These are phyloP conservation scores for Pachyramphus minor DNA, from an alignment of 2,113 vertebrate species.

Conservation along the genomic window DNA sequence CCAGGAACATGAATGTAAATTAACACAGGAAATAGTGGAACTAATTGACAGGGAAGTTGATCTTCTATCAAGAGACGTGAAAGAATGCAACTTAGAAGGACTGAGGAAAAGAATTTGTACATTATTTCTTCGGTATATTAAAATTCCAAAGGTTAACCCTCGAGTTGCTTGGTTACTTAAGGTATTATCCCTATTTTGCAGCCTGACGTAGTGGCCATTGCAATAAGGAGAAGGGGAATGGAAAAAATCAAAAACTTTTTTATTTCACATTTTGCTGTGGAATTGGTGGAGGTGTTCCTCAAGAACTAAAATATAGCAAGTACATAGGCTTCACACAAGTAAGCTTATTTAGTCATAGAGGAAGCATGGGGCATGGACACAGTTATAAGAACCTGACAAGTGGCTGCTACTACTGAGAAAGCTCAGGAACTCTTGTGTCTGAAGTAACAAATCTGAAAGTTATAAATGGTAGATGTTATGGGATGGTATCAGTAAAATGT, in stretches of 20 bases:
- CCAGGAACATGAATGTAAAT: slow-evolving; percentile 86
- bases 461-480: background rate
- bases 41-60: slow-evolving; percentile 89
- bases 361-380: background rate
- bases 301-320: background rate
- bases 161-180: slow-evolving; percentile 79
- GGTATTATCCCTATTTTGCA: slow-evolving; percentile 71
- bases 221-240: background rate
- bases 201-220: background rate
- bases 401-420: background rate
- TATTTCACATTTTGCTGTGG: background rate
- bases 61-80: slow-evolving; percentile 81
- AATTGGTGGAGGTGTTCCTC: background rate
- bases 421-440: background rate
- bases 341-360: background rate
- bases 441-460: background rate
- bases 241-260: background rate
- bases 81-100: slow-evolving; percentile 81
- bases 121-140: slow-evolving; percentile 90
- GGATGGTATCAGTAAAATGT: background rate
- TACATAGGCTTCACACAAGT: background rate
- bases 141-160: slow-evolving; percentile 89
- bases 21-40: slow-evolving; percentile 85
- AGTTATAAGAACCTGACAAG: background rate
- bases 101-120: slow-evolving; percentile 89